Evolutionary conservation across 2,797 vertebrate genomes (phyloP), one percentile per base, ranked within the genome.

Genomic region (Sylvia borin): DNA sequence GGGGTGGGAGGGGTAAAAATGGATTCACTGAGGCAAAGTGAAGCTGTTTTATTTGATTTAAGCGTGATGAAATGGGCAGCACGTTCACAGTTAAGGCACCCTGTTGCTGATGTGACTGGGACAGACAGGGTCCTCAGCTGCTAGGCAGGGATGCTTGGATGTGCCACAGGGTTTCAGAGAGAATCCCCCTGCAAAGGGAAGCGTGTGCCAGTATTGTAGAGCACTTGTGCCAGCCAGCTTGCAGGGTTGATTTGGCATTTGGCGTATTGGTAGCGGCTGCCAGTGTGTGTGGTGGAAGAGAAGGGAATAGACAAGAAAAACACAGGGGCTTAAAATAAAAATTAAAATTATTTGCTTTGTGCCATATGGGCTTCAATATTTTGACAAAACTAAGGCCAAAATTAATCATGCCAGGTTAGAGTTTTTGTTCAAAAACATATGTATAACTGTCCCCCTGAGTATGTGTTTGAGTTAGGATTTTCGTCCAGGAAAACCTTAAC

Each of bases 351-450:
- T 98, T 98, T 97, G 97, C 97, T 98, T 97, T 86, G 85, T 97
- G 97, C 98, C 98, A 98, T 98, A 98, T 98, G 98, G 98, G 90
- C 97, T 96, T 97, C 97, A 97, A 97, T 98, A 97, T 98, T 98
- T 97, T 98, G 97, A 98, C 97, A 97, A 98, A 98, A 96, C 96
- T 90, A 98, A 97, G 97, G 97, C 98, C 98, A 98, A 96, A 97
- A 97, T 93, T 94, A 97, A 97, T 98, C 95, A 97, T 98, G 97
- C 97, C 97, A 97, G 97, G 98, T 98, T 97, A 98, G 97, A 97
- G 94, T 97, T 98, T 97, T 97, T 97, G 97, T 97, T 97, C 96
- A 97, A 98, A 98, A 98, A 95, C 97, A 97, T 98, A 98, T 98
- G 97, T 97, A 93, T 95, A 92, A 98, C 97, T 96, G 93, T 98